Evolutionary conservation across 2,888 invertebrate genomes (phyloP), one percentile per base, ranked within the genome.

Genomic region (Polydrusus cervinus): DNA sequence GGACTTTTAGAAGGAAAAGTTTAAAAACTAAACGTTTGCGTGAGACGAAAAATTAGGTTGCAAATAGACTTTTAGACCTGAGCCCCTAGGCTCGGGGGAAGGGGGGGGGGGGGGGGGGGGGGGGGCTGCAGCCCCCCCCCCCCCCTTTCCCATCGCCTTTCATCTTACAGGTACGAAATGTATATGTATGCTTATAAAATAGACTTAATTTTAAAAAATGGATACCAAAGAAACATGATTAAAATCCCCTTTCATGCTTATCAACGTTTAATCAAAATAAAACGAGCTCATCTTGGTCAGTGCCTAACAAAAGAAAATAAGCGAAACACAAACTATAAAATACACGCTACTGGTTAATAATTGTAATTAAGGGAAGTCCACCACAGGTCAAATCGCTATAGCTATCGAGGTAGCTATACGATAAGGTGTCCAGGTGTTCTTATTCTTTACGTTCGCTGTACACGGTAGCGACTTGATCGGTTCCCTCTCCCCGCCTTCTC

Each of bases 401-500:
- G 75, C 71, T 75, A 72, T 55, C 75, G 61, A 57, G 49, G 67
- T 72, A 72, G 72, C 73, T 81, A n/a, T n/a, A 82, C 81, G 82
- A 81, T 84, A 85, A 85, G 86, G 84, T 86, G 85, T 85, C 84
- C 85, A 85, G 86, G 84, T 86, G 85, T 85, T 83, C 83, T 80
- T 73, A 69, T 72, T 66, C 62, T 70, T 74, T 71, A 74, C 70
- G 74, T 76, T 81, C 81, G 81, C 82, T 80, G 82, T 81, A 82
- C 83, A 85, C 86, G 81, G 86, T 86, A 86, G 86, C 86, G 78
- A 79, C 76, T 78, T 79, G 76, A 78, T 79, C 78, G 80, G 79
- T 77, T 80, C 78, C 78, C 80, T 74, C 76, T 69, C 67, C 78
- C 69, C 80, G 75, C 75, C 78, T 45, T 71, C 80, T 75, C 79